A percentile compares a stretch with the other conserved stretches of the same genome.
Conservation (phyloP, 2,888 invertebrate species). For the Aproaerema taeniolella region DNA sequence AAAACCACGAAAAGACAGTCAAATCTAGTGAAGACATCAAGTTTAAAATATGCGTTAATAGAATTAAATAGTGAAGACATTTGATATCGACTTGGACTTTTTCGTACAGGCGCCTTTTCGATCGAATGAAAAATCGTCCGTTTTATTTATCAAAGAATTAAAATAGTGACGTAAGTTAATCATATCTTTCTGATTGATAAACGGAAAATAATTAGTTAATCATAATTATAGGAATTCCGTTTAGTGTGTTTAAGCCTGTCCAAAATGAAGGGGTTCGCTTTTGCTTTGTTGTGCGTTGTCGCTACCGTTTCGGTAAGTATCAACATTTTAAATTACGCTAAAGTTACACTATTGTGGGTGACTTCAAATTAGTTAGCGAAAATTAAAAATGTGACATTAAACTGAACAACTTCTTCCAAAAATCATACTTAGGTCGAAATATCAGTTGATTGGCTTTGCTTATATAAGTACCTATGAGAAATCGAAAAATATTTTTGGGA, state of each 20-base stretch:
- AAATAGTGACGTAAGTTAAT: neutral
- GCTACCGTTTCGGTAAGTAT: conserved; percentile 54
- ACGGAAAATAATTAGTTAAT: conserved; percentile 19
- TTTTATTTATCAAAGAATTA: neutral
- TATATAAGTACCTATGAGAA: neutral
- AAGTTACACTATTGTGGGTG: neutral
- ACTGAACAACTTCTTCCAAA: neutral
- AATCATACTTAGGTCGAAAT: neutral
- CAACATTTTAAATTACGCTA: neutral
- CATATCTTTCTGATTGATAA: neutral
- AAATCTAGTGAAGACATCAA: too few species aligned
- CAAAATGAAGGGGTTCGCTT: conserved; percentile 56
- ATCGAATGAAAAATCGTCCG: neutral
- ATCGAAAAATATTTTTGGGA: neutral
- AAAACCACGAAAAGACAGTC: too few species aligned
- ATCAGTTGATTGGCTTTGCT: neutral
- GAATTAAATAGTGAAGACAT: conserved; percentile 7
- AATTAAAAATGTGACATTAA: neutral
- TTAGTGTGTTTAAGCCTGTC: conserved; percentile 12
- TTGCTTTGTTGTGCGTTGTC: conserved; percentile 49
- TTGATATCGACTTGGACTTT: neutral
- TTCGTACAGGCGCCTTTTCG: neutral
- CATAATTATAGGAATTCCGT: conserved; percentile 15
- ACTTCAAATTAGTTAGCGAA: neutral
- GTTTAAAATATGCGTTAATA: conserved; percentile 1